Conservation (phyloP, 2,797 vertebrate genomes). For the Cossypha dichroa region DNA sequence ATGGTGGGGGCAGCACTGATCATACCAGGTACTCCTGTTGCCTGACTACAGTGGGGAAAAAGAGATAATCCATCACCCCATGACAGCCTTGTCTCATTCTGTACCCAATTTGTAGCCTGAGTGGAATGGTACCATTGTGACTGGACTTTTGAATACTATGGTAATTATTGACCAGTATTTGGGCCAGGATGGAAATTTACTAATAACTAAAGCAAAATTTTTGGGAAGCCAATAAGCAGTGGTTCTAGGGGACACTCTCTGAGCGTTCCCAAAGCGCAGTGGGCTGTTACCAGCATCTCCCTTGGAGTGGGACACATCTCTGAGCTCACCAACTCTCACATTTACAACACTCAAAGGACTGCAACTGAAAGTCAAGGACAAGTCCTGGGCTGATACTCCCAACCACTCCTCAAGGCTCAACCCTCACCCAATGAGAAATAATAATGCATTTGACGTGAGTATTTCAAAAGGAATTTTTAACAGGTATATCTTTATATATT, state of each 20-base stretch:
- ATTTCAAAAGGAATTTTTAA: not conserved
- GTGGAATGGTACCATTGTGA: not conserved
- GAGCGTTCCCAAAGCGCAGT: fast-evolving
- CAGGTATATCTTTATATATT: not conserved
- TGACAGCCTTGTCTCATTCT: not conserved
- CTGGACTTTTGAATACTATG: not conserved
- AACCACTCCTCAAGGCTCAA: not conserved
- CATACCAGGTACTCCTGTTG: not conserved
- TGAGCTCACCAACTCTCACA: not conserved
- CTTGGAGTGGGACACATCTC: not conserved
- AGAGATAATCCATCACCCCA: not conserved
- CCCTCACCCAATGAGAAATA: not conserved
- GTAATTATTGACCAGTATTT: not conserved
- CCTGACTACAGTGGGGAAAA: not conserved
- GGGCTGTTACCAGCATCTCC: not conserved
- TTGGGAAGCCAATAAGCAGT: not conserved
- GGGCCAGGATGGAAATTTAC: not conserved
- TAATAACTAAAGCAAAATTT: not conserved
- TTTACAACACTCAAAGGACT: not conserved
- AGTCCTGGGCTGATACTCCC: not conserved
- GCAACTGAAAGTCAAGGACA: not conserved
- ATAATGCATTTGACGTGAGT: not conserved
- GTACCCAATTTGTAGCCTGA: not conserved
- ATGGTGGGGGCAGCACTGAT: not conserved
- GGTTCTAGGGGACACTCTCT: not conserved